A percentile compares a stretch with the other conserved stretches of the same genome.
Conservation (phyloP, 2,113 vertebrate genomes). For the Cryptomyrus ogoouensis region DNA sequence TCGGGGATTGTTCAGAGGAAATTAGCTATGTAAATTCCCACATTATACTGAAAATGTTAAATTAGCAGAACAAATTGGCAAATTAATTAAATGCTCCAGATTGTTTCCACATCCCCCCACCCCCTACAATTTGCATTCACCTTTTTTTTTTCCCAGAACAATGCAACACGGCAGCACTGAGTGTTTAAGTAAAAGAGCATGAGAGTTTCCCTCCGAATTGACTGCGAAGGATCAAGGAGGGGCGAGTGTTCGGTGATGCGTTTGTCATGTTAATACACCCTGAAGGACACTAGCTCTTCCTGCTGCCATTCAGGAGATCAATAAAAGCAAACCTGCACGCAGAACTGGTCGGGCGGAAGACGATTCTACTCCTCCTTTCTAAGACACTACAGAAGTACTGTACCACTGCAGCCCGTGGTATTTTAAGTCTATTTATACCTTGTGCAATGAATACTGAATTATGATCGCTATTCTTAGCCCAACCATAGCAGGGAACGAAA, state of each 20-base stretch:
- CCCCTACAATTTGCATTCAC: not conserved
- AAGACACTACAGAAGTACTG: not conserved
- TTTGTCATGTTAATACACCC: not conserved
- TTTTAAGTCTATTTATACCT: slow-evolving; percentile 4
- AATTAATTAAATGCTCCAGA: slow-evolving; percentile 1
- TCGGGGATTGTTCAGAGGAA: not conserved
- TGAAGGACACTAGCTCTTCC: not conserved
- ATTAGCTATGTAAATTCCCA: slow-evolving; percentile 5
- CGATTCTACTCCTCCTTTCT: not conserved
- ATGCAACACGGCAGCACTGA: not conserved
- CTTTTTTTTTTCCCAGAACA: not conserved
- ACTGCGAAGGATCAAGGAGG: not conserved
- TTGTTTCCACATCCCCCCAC: not conserved
- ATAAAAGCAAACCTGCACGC: not conserved
- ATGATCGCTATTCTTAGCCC: slow-evolving; percentile 4
- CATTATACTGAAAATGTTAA: slow-evolving; percentile 3
- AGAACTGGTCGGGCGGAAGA: not conserved
- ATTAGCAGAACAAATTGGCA: not conserved
- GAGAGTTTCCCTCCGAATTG: not conserved
- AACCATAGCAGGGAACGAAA: not conserved
- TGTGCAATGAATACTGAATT: slow-evolving; percentile 6
- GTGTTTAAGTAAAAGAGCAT: not conserved
- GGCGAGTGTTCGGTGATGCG: too few species aligned
- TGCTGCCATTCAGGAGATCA: not conserved
- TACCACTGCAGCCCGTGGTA: not conserved